Percentiles rank a stretch among this genome's conserved stretches.
Evolutionary conservation across 2,888 invertebrate genomes (phyloP).

Genomic region (Dryobotodes eremita): DNA sequence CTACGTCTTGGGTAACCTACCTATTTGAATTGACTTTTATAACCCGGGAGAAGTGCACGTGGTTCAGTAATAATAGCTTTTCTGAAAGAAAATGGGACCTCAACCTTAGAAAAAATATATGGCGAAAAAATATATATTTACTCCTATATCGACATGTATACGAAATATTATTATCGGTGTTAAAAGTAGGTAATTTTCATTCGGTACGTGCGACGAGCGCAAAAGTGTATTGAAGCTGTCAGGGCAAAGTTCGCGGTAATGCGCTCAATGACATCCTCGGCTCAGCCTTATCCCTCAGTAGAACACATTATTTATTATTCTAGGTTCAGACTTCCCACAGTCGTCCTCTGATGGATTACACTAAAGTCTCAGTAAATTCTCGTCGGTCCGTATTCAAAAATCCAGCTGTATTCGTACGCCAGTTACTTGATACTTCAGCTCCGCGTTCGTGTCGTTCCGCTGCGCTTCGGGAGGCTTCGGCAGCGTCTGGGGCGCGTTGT

Average conservation of each 20-base stretch:
- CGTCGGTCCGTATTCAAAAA: conserved; percentile 62
- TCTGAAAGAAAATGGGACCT: not conserved
- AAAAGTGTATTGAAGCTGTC: conserved; percentile 45
- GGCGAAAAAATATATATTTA: not conserved
- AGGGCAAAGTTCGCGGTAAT: conserved; percentile 51
- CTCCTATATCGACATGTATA: not conserved
- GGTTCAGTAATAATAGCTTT: not conserved
- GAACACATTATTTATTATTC: conserved; percentile 60
- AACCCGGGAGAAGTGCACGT: not conserved
- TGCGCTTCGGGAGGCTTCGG: conserved; percentile 74
- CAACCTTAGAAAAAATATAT: not conserved
- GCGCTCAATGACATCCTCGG: conserved; percentile 46
- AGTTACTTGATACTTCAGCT: conserved; percentile 60
- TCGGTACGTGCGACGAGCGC: conserved; percentile 24
- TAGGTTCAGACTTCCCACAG: conserved; percentile 36
- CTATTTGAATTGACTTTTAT: not conserved
- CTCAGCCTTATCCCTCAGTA: conserved; percentile 32
- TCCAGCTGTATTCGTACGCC: conserved; percentile 50
- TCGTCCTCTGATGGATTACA: conserved; percentile 60
- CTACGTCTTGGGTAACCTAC: not conserved
- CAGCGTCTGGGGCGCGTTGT: conserved; percentile 87
- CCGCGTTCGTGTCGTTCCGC: conserved; percentile 74
- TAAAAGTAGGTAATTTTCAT: conserved; percentile 11
- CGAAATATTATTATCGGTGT: not conserved
- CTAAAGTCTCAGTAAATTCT: conserved; percentile 52